phyloP scores from a whole-genome alignment of 2,113 vertebrate species.

The Cyanistes caeruleus region DNA sequence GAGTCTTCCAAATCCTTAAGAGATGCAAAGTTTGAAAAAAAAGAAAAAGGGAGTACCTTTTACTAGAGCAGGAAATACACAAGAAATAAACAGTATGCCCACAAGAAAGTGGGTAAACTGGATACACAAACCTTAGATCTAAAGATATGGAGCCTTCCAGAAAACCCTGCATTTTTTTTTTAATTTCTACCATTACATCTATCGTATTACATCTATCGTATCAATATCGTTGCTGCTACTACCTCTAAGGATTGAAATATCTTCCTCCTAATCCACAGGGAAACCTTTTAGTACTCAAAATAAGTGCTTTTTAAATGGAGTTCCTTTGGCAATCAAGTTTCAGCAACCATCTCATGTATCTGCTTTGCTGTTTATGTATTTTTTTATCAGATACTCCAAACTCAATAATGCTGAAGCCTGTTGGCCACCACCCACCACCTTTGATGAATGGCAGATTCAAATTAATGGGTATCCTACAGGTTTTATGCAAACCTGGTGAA shows the following conservation, averaged over 20 bases:
- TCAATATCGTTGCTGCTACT: background rate
- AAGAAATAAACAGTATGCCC: too few species aligned
- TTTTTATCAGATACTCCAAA: background rate
- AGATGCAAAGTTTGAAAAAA: background rate
- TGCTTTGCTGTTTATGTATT: background rate
- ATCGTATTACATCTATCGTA: too few species aligned
- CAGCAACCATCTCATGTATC: background rate
- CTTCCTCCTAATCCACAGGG: background rate
- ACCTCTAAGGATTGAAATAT: background rate
- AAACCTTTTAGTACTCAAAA: background rate
- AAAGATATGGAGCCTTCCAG: background rate
- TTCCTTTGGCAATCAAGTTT: background rate
- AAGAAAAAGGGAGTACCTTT: background rate
- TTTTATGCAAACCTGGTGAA: background rate
- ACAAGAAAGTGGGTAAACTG: background rate
- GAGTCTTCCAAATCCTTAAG: background rate
- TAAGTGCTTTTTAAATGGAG: background rate
- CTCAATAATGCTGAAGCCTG: background rate
- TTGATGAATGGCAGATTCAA: background rate
- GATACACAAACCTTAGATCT: background rate
- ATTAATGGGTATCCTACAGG: background rate
- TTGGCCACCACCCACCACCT: background rate
- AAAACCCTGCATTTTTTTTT: background rate
- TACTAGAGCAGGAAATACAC: background rate
- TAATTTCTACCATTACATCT: background rate